phyloP scores from a whole-genome alignment of 2,113 vertebrate species.

The Pyxicephalus adspersus region DNA sequence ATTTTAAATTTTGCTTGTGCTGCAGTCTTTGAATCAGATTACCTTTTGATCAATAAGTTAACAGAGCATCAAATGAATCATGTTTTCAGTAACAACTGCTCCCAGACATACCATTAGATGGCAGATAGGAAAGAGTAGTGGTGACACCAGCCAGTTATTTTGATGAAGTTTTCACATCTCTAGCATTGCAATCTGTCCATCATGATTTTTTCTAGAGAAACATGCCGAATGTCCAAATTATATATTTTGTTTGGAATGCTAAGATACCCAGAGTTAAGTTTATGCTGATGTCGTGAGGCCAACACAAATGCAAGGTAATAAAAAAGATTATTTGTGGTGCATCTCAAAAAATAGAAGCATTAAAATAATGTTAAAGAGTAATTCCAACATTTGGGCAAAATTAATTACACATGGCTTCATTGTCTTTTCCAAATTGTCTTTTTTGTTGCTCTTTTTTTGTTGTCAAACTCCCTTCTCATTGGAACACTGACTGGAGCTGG shows the following conservation, averaged over 20 bases:
- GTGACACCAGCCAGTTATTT: background rate
- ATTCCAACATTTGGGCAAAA: too few species aligned
- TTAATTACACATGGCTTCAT: too few species aligned
- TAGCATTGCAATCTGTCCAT: background rate
- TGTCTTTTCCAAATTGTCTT: too few species aligned
- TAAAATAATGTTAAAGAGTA: too few species aligned
- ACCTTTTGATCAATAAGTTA: conserved; percentile 39
- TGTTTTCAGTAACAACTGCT: conserved; percentile 37
- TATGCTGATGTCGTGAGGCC: too few species aligned
- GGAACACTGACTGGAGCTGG: too few species aligned
- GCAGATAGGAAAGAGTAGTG: background rate
- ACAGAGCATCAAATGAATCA: conserved; percentile 36
- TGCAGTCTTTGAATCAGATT: conserved; percentile 8
- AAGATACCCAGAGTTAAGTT: too few species aligned
- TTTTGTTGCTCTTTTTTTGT: too few species aligned
- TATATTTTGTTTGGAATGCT: background rate
- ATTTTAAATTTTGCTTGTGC: conserved; percentile 16
- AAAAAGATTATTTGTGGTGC: too few species aligned
- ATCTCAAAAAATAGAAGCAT: too few species aligned
- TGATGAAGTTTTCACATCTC: background rate
- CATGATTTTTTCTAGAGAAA: background rate
- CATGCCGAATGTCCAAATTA: background rate
- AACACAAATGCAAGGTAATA: too few species aligned
- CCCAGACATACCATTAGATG: conserved; percentile 1
- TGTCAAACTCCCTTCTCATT: too few species aligned